A percentile compares a stretch with the other conserved stretches of the same genome.
These are phyloP conservation scores for Drosophila busckii DNA, from an alignment of 1,140 invertebrate genomes.

Conservation along the genomic window DNA sequence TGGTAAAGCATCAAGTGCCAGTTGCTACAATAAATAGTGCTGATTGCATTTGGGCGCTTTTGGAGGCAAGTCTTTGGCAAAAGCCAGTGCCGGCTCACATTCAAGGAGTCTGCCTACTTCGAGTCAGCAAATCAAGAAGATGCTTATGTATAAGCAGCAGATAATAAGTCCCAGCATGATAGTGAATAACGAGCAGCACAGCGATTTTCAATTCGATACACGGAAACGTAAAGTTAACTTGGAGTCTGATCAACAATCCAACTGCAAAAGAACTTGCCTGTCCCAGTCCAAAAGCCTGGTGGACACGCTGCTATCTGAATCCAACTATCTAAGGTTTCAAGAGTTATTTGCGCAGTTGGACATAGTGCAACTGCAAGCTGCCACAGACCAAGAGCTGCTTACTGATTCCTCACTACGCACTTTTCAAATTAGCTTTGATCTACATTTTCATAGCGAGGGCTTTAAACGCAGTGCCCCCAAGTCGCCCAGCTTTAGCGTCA, in stretches of 20 bases:
- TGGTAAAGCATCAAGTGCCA: slow-evolving; percentile 38
- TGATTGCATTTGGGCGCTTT: slow-evolving; percentile 61
- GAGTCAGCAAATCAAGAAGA: slow-evolving; percentile 1
- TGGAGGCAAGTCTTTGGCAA: slow-evolving; percentile 35
- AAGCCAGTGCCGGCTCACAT: slow-evolving; percentile 35
- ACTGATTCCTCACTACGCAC: neutral
- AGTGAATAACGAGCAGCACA: neutral
- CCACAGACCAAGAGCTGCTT: neutral
- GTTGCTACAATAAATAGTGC: slow-evolving; percentile 7
- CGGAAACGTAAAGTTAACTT: slow-evolving; percentile 37
- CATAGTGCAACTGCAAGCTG: slow-evolving; percentile 38
- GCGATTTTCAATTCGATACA: slow-evolving; percentile 31
- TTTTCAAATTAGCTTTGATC: slow-evolving; percentile 60
- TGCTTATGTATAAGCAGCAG: slow-evolving; percentile 28
- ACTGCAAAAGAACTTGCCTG: slow-evolving; percentile 14
- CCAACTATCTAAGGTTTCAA: slow-evolving; percentile 35
- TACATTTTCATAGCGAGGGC: slow-evolving; percentile 64
- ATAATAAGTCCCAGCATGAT: slow-evolving; percentile 22
- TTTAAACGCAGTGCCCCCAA: slow-evolving; percentile 57
- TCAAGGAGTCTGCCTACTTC: slow-evolving; percentile 29
- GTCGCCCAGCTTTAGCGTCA: slow-evolving; percentile 49
- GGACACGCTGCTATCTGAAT: slow-evolving; percentile 44
- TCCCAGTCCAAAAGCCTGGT: slow-evolving; percentile 29
- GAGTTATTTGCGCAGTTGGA: slow-evolving; percentile 55
- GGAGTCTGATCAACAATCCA: neutral